Evolutionary conservation across 2,888 invertebrate species (phyloP).

Genomic region (Dryadula phaetusa): DNA sequence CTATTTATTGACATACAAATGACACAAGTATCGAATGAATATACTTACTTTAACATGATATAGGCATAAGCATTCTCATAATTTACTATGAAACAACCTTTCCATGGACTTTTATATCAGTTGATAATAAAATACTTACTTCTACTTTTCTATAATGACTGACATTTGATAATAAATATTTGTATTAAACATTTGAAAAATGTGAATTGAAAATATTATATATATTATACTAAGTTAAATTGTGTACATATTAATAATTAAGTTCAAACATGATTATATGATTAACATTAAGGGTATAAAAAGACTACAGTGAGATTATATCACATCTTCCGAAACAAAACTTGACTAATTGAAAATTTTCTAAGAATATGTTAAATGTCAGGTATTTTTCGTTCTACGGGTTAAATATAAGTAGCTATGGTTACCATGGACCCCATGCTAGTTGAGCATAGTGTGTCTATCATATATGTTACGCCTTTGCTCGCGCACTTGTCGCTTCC

Average conservation of each 20-base stretch:
- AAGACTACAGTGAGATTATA: background rate
- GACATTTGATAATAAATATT: conserved; percentile 13
- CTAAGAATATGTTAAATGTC: background rate
- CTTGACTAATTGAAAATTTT: background rate
- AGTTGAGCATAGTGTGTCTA: conserved; percentile 98
- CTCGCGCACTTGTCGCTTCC: conserved; percentile 98
- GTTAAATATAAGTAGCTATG: background rate
- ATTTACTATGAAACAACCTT: conserved; percentile 2
- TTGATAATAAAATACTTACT: conserved; percentile 7
- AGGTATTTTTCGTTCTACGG: background rate
- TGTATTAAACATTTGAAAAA: background rate
- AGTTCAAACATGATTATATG: background rate
- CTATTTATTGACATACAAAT: conserved; percentile 17
- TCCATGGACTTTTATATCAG: conserved; percentile 2
- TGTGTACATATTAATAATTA: background rate
- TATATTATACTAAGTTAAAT: conserved; percentile 1
- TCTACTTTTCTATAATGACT: background rate
- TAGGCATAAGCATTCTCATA: background rate
- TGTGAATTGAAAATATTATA: background rate
- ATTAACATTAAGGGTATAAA: background rate
- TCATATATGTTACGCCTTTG: conserved; percentile 98
- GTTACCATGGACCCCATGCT: conserved; percentile 48
- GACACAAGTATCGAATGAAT: background rate
- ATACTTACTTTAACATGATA: background rate
- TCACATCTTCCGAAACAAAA: background rate